A percentile compares a stretch with the other conserved stretches of the same genome.
These are phyloP conservation scores for Rotaria socialis DNA, from an alignment of 2,888 invertebrate species.

Conservation along the genomic window DNA sequence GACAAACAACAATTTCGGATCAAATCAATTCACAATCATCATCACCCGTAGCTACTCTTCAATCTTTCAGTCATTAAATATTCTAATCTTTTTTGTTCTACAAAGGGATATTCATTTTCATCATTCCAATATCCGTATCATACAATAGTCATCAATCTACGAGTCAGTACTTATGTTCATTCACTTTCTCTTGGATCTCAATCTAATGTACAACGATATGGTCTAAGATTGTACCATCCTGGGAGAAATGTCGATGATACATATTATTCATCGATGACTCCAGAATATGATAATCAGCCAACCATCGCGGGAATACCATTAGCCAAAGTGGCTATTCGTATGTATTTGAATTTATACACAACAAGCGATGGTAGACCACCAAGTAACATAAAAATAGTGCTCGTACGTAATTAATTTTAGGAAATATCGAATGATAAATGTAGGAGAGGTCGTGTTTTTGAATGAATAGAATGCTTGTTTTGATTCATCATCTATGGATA, in stretches of 20 bases:
- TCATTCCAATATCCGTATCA: not conserved
- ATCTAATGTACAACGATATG: not conserved
- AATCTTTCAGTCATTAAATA: too few species aligned
- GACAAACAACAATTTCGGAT: not conserved
- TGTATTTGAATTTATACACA: not conserved
- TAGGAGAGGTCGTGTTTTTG: too few species aligned
- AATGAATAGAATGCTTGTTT: not conserved
- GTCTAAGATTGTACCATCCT: not conserved
- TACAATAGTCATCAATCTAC: not conserved
- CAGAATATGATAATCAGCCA: not conserved
- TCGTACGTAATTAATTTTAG: not conserved
- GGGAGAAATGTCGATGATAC: not conserved
- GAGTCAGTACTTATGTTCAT: not conserved
- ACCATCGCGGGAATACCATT: not conserved
- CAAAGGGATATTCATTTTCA: not conserved
- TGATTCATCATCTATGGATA: not conserved
- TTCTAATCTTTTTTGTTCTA: too few species aligned
- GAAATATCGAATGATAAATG: not conserved
- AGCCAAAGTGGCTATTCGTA: not conserved
- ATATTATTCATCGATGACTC: not conserved
- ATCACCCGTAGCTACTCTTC: not conserved
- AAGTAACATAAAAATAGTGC: not conserved
- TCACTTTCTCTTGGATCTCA: not conserved
- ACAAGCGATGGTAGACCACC: conserved; percentile 6
- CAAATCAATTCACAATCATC: not conserved